phyloP scores from a whole-genome alignment of 2,113 vertebrate genomes.

The Genyomyrus donnyi region DNA sequence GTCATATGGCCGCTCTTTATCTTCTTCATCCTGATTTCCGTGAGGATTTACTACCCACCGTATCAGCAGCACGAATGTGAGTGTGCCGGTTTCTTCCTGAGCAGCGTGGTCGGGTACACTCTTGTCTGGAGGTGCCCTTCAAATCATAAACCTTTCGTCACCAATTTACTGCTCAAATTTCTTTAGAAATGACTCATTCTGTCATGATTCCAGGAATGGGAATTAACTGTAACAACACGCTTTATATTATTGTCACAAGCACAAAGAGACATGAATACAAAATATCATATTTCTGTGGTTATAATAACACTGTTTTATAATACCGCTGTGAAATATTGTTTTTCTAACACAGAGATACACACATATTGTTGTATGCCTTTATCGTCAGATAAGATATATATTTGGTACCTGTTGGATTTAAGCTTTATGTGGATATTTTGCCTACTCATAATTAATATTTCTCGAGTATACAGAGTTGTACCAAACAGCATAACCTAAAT shows the following conservation, averaged over 20 bases:
- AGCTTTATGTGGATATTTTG: not conserved
- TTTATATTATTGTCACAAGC: not conserved
- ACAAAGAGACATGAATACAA: not conserved
- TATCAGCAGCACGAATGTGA: conserved; percentile 97
- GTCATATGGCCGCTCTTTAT: conserved; percentile 91
- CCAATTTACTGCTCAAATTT: not conserved
- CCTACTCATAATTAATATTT: conserved; percentile 15
- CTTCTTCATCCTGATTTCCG: conserved; percentile 93
- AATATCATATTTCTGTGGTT: not conserved
- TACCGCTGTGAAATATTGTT: not conserved
- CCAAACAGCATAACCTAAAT: not conserved
- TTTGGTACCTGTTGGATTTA: not conserved
- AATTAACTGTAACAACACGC: not conserved
- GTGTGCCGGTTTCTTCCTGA: conserved; percentile 42
- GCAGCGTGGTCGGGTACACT: not conserved
- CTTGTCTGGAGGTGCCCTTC: not conserved
- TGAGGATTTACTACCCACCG: conserved; percentile 84
- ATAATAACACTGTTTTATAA: not conserved
- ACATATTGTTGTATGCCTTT: not conserved
- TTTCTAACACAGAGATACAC: not conserved
- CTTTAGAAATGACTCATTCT: not conserved
- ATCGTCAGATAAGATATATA: not conserved
- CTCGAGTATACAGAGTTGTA: not conserved
- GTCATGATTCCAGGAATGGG: not conserved
- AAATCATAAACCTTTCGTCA: not conserved